These are phyloP conservation scores for Onychostoma macrolepis DNA, from an alignment of 2,113 vertebrate species.

Conservation along the genomic window DNA sequence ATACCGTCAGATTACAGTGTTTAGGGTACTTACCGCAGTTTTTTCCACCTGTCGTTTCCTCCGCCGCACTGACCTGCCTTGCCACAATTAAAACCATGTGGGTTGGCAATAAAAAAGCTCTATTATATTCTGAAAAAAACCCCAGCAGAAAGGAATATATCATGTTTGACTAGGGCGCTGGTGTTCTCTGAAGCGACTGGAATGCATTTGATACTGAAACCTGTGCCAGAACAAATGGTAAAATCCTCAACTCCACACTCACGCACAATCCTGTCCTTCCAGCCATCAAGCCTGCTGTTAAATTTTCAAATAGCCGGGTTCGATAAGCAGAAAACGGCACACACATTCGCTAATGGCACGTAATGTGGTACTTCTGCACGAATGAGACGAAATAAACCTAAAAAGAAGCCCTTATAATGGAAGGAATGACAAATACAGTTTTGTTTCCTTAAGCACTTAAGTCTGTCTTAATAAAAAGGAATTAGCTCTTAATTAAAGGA, in stretches of 20 bases:
- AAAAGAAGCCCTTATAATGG: slow-evolving; percentile 14
- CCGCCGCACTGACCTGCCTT: slow-evolving; percentile 25
- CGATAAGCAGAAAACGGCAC: slow-evolving; percentile 35
- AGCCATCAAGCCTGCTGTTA: slow-evolving; percentile 41
- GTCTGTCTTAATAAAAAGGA: slow-evolving; percentile 45
- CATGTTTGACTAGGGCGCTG: slow-evolving; percentile 64
- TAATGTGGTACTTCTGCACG: neutral
- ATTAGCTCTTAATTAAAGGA: slow-evolving; percentile 56
- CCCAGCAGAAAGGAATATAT: slow-evolving; percentile 68
- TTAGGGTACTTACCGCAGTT: slow-evolving; percentile 76
- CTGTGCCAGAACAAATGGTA: slow-evolving; percentile 45
- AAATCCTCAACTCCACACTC: slow-evolving; percentile 41
- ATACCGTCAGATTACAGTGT: slow-evolving; percentile 83
- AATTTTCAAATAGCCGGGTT: slow-evolving; percentile 41
- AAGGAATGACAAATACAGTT: neutral
- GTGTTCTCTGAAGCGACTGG: slow-evolving; percentile 56
- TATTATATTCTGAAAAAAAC: slow-evolving; percentile 72
- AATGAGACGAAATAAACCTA: neutral
- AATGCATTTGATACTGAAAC: slow-evolving; percentile 42
- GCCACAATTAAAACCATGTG: slow-evolving; percentile 74
- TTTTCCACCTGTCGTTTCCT: slow-evolving; percentile 73
- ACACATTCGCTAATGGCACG: neutral
- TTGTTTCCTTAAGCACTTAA: slow-evolving; percentile 48
- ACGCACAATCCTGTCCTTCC: slow-evolving; percentile 21
- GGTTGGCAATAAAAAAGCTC: slow-evolving; percentile 68